Conservation (phyloP, 2,797 vertebrate genomes). For the Pipistrellus pygmaeus region DNA sequence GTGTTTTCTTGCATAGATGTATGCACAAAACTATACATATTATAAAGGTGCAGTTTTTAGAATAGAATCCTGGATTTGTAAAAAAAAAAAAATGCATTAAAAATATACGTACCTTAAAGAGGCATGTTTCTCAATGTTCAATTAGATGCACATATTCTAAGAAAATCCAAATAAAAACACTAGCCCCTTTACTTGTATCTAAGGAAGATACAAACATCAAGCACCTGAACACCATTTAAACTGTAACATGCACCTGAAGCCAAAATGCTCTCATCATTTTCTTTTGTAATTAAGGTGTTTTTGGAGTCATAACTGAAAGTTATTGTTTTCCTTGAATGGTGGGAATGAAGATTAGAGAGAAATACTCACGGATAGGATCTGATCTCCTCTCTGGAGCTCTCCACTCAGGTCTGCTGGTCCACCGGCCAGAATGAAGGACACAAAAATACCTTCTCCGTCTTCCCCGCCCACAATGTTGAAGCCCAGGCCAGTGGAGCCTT, state of each 20-base stretch:
- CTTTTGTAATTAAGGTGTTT: neutral
- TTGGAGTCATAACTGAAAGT: neutral
- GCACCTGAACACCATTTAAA: neutral
- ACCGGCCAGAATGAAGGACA: conserved; percentile 98
- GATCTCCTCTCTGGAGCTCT: conserved; percentile 96
- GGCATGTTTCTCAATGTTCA: neutral
- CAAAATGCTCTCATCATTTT: neutral
- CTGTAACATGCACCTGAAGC: neutral
- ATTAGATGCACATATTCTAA: neutral
- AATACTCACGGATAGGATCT: conserved; percentile 96
- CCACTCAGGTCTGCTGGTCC: conserved; percentile 98
- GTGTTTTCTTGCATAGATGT: neutral
- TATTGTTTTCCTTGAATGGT: neutral
- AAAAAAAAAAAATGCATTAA: neutral
- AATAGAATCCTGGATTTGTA: neutral
- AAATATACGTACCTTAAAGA: neutral
- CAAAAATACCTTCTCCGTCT: conserved; percentile 98
- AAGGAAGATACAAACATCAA: neutral
- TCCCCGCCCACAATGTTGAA: conserved; percentile 99
- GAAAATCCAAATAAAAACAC: neutral
- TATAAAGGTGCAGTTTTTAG: neutral
- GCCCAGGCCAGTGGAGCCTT: conserved; percentile 97
- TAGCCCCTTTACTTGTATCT: neutral
- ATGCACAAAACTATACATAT: neutral
- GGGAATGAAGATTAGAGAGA: neutral